These are phyloP conservation scores for Nineta flava DNA, from an alignment of 2,888 invertebrate genomes.

Conservation along the genomic window DNA sequence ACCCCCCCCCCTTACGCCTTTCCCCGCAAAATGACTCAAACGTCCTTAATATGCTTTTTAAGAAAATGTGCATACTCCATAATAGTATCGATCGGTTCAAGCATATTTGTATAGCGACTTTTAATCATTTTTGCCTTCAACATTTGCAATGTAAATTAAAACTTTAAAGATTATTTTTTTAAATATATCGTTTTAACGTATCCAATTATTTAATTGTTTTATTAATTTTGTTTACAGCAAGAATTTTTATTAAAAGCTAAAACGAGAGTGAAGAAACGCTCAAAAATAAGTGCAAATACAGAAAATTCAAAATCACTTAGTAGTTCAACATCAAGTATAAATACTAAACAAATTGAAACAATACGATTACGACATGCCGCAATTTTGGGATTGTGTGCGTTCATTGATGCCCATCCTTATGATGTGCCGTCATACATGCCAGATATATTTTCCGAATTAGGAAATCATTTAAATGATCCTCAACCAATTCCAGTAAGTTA, in stretches of 20 bases:
- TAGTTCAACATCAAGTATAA: constrained; percentile 1
- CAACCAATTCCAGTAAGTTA: constrained; percentile 68
- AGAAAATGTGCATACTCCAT: too few relatives aligned
- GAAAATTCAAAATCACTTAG: constrained; percentile 1
- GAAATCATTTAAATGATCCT: constrained; percentile 69
- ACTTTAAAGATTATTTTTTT: too few relatives aligned
- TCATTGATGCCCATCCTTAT: constrained; percentile 77
- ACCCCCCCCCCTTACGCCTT: too few relatives aligned
- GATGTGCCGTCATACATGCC: constrained; percentile 65
- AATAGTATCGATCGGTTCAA: too few relatives aligned
- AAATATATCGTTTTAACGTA: too few relatives aligned
- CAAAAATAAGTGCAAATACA: constrained; percentile 13
- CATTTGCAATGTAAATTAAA: too few relatives aligned
- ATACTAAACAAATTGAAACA: constrained; percentile 6
- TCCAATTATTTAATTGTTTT: not conserved
- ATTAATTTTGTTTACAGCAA: constrained; percentile 25
- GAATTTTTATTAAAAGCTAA: constrained; percentile 38
- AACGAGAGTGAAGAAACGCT: constrained; percentile 24
- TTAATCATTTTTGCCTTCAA: too few relatives aligned
- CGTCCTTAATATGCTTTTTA: too few relatives aligned
- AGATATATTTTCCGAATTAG: constrained; percentile 60
- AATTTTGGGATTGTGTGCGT: constrained; percentile 76
- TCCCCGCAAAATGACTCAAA: too few relatives aligned
- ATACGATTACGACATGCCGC: constrained; percentile 60
- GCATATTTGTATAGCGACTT: too few relatives aligned